Percentiles rank a stretch among this genome's conserved stretches.
These are phyloP conservation scores for Drosophila novamexicana DNA, from an alignment of 1,140 invertebrate species.

Conservation along the genomic window DNA sequence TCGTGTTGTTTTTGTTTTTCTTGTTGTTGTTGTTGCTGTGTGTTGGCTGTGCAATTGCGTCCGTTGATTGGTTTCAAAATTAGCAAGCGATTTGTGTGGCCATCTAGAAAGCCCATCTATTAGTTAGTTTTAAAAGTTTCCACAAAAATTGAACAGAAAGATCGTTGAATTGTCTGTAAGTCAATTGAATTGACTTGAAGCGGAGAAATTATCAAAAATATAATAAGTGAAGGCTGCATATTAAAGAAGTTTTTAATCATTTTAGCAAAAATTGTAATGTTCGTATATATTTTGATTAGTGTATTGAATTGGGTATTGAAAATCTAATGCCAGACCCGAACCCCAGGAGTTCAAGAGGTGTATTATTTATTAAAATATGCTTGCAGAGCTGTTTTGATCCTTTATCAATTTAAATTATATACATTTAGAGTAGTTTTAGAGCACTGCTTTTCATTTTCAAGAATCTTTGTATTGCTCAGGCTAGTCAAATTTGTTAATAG, in stretches of 20 bases:
- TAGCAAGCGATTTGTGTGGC: constrained; percentile 41
- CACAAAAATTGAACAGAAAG: background rate
- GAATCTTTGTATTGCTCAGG: background rate
- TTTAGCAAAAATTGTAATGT: too few species aligned
- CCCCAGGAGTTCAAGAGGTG: too few species aligned
- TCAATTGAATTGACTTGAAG: background rate
- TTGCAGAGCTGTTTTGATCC: too few species aligned
- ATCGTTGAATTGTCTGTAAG: background rate
- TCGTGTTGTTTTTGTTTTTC: background rate
- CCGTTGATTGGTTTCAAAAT: constrained; percentile 41
- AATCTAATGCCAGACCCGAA: too few species aligned
- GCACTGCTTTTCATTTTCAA: too few species aligned
- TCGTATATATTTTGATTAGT: too few species aligned
- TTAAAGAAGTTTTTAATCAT: background rate
- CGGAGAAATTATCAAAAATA: too few species aligned
- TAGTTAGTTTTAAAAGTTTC: background rate
- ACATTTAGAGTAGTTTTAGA: too few species aligned
- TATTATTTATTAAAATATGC: too few species aligned
- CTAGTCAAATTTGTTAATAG: background rate
- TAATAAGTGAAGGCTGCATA: too few species aligned
- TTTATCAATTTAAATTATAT: too few species aligned
- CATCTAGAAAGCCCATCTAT: constrained; percentile 17
- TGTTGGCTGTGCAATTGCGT: constrained; percentile 18
- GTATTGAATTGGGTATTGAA: too few species aligned
- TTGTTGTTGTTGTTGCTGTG: background rate